These are phyloP conservation scores for Mythimna ferrago DNA, from an alignment of 2,888 invertebrate species.

Conservation along the genomic window DNA sequence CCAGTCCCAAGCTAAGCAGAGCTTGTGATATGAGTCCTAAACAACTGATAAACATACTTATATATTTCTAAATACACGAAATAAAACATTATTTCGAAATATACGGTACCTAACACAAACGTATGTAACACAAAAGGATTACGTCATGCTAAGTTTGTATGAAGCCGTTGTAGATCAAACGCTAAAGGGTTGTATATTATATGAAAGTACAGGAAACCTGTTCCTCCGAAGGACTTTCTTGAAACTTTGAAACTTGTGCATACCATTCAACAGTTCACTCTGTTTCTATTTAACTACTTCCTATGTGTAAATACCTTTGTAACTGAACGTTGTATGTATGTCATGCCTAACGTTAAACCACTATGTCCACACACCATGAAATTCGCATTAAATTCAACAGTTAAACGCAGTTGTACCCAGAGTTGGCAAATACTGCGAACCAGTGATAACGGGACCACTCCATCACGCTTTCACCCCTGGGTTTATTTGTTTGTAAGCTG, in stretches of 20 bases:
- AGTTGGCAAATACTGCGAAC: constrained; percentile 34
- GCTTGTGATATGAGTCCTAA: too few species aligned
- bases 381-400: constrained; percentile 5
- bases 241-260: not conserved
- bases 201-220: not conserved
- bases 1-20: too few species aligned
- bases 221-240: too few species aligned
- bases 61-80: too few species aligned
- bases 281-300: not conserved
- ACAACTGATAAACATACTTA: too few species aligned
- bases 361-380: not conserved
- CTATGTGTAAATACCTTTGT: too few species aligned
- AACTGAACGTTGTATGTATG: not conserved
- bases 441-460: constrained; percentile 24
- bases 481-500: not conserved
- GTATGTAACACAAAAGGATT: not conserved
- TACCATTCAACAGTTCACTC: not conserved
- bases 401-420: not conserved
- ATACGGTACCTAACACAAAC: not conserved
- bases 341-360: not conserved
- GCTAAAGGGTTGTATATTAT: not conserved
- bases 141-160: not conserved
- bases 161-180: not conserved
- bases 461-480: not conserved
- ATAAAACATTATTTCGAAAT: too few species aligned